Base-by-base conservation (phyloP, 2,797 vertebrate species). In the Sebastes dallii region DNA sequence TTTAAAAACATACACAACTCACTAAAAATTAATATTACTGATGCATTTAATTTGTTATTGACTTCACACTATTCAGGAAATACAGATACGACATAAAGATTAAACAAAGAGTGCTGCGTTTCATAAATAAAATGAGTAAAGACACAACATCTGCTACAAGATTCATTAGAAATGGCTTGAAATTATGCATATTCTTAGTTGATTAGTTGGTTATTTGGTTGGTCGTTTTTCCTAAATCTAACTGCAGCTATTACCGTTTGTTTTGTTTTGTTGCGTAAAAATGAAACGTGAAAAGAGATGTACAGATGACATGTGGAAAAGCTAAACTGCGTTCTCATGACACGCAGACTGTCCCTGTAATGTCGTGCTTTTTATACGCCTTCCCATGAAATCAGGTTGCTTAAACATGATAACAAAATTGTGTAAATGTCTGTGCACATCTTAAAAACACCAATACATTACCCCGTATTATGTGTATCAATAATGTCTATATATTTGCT, bases 401-500 rank as follows among this genome's bases (percentile, higher is more conserved):
- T 50, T 2, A 39, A 1, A 39, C 36, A 14, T 8, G 46, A 14
- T 55, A 2, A 3, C 9, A 20, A 66, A 4, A 58, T 5, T 4
- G 13, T 5, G 5, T 70, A 32, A 6, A 69, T 67, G 16, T 72
- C 50, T 65, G 12, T 20, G 46, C 46, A 61, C 39, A 36, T n/a
- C 24, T 59, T 58, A 14, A 29, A 72, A 24, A 34, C 7, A 58
- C 16, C 8, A 39, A 8, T 24, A 65, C 20, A 78, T 55, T 13
- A 16, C 18, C 39, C 56, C 46, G 36, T 6, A 3, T 66, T 66
- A 12, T 25, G 22, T 30, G 66, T 8, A 46, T 30, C 62, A 66
- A 6, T 78, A 55, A 62, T 39, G 25, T 80, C 36, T 27, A 72
- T 32, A 25, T 52, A 62, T 86, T 73, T 39, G 39, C 50, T 66